Conservation (phyloP, 1,140 invertebrate genomes). For the Lysiphlebus fabarum region DNA sequence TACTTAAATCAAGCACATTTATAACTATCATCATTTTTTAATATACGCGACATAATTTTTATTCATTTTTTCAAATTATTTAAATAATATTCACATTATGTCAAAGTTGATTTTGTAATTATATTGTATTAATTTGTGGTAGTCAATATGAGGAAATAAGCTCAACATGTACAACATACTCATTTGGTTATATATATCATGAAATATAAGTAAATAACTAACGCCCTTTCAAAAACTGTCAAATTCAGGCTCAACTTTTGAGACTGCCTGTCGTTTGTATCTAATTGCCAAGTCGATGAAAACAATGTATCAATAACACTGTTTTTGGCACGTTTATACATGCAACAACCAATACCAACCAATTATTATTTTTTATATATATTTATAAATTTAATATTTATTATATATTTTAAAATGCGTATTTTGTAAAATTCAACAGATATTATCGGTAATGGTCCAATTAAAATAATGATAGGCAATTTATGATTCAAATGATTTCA, state of each 20-base stretch:
- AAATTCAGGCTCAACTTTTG: conserved; percentile 32
- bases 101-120: conserved; percentile 28
- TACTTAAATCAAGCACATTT: too few species aligned
- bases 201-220: too few species aligned
- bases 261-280: conserved; percentile 32
- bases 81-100: conserved; percentile 28
- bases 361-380: conserved; percentile 45
- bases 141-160: conserved; percentile 32
- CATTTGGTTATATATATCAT: conserved; percentile 19
- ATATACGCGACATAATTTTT: too few species aligned
- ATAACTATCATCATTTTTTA: too few species aligned
- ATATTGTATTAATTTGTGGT: conserved; percentile 40
- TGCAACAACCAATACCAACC: conserved; percentile 25
- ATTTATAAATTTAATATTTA: conserved; percentile 52
- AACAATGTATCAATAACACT: too few species aligned
- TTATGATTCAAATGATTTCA: conserved; percentile 41
- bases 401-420: conserved; percentile 37
- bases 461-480: conserved; percentile 57
- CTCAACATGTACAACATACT: too few species aligned
- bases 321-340: too few species aligned
- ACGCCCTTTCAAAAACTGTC: conserved; percentile 38
- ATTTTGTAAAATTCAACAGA: conserved; percentile 31
- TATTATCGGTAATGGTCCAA: conserved; percentile 57
- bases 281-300: conserved; percentile 34
- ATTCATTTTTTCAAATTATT: not conserved